Evolutionary conservation across 2,888 invertebrate species (phyloP), one percentile per base, ranked within the genome.

Genomic region (Spialia ferax): DNA sequence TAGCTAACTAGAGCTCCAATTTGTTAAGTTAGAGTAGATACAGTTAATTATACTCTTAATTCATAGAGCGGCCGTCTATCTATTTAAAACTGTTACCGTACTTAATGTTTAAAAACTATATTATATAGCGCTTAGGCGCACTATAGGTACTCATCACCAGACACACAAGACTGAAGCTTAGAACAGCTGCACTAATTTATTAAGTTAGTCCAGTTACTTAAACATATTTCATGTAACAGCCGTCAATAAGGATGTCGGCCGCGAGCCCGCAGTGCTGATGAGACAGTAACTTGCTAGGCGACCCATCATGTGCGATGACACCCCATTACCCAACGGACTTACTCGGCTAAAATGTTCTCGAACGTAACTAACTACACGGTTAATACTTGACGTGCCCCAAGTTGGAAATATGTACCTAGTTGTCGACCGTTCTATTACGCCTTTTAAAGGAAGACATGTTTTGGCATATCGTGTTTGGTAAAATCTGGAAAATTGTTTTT

Each of bases 241-340:
- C 84, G 85, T 86, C 88, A 86, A 88, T 90, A 86, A 79, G 81
- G 79, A 79, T 79, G 83, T 79, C 78, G 75, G 77, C 71, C 72
- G 73, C 81, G 81, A 80, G 79, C 79, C 74, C 77, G 76, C 72
- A 75, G 74, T 81, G 74, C 80, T 88, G 89, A 88, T 88, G 88
- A 88, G 86, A 78, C 78, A 76, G 84, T 85, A 83, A 84, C 81
- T 82, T 76, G 80, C 78, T 79, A 78, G 85, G 80, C 88, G 82
- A 88, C 88, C 88, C 86, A 91, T 92, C 91, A 89, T 86, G 79
- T 77, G 77, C 84, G 83, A 88, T 91, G 92, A 91, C 92, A 93
- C 84, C 85, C 91, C 86, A 92, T 93, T 92, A 92, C 91, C 89
- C 85, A 78, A 75, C 80, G 81, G 87, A 87, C 87, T 88, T 87